Evolutionary conservation across 2,888 invertebrate species (phyloP).

Genomic region (Andrena bicolor): DNA sequence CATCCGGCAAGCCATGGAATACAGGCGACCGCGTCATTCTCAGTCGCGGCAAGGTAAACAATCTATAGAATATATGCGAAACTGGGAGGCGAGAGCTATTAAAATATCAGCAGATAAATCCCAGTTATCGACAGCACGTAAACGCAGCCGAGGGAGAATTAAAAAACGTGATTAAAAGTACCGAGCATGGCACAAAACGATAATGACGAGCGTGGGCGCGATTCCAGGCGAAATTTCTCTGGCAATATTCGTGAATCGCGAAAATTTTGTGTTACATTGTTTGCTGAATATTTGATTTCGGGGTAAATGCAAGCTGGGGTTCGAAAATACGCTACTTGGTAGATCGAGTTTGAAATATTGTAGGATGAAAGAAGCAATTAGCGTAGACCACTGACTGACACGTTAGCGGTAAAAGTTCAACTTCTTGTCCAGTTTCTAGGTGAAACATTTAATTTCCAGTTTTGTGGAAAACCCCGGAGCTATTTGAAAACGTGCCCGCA

Average conservation of each 20-base stretch:
- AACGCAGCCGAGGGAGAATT: slow-evolving; percentile 15
- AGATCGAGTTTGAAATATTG: background rate
- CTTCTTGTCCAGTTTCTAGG: too few species aligned
- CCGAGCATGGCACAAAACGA: background rate
- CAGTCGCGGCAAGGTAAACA: slow-evolving; percentile 9
- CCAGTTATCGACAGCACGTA: slow-evolving; percentile 10
- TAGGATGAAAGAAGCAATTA: background rate
- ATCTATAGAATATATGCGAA: slow-evolving; percentile 34
- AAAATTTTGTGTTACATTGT: background rate
- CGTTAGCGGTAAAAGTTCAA: too few species aligned
- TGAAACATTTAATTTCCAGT: slow-evolving; percentile 3
- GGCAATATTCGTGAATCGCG: background rate
- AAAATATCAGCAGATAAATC: slow-evolving; percentile 43
- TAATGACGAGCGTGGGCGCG: background rate
- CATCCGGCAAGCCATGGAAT: background rate
- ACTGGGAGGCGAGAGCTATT: slow-evolving; percentile 22
- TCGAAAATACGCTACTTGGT: background rate
- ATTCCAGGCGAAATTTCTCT: slow-evolving; percentile 12
- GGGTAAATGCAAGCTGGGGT: background rate
- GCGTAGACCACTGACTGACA: background rate
- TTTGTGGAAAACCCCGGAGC: background rate
- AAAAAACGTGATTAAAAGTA: slow-evolving; percentile 24
- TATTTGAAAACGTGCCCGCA: slow-evolving; percentile 9
- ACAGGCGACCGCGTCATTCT: background rate
- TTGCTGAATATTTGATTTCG: background rate